Evolutionary conservation across 2,888 invertebrate species (phyloP).

Genomic region (Tachina fera): DNA sequence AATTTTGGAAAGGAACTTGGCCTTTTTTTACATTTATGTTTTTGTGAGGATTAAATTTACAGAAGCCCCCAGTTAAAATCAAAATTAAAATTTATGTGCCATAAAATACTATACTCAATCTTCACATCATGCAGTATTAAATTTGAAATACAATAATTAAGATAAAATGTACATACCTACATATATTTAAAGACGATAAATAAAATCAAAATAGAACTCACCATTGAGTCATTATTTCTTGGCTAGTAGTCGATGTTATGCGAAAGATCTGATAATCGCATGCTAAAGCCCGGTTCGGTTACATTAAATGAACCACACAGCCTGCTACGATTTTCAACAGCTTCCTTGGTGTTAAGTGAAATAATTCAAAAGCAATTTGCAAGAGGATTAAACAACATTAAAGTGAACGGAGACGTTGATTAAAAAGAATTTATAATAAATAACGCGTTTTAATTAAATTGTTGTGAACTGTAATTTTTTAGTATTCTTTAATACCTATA

Average conservation of each 20-base stretch:
- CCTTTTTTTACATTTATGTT: too few relatives aligned
- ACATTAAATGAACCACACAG: conserved; percentile 46
- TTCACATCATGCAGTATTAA: conserved; percentile 12
- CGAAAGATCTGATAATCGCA: conserved; percentile 28
- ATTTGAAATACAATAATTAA: conserved; percentile 30
- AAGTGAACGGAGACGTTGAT: conserved; percentile 11
- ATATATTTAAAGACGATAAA: conserved; percentile 5
- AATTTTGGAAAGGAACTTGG: too few relatives aligned
- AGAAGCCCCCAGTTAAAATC: conserved; percentile 38
- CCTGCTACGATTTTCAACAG: not conserved
- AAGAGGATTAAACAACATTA: not conserved
- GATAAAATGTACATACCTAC: conserved; percentile 36
- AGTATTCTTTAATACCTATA: not conserved
- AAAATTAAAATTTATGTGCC: conserved; percentile 40
- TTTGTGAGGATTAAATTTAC: conserved; percentile 17
- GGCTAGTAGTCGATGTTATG: not conserved
- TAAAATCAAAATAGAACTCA: conserved; percentile 41
- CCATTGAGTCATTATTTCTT: conserved; percentile 6
- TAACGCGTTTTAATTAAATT: conserved; percentile 38
- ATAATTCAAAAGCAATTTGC: conserved; percentile 25
- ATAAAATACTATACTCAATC: conserved; percentile 30
- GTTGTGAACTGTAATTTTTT: conserved; percentile 2
- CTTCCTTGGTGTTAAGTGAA: not conserved
- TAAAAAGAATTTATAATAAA: conserved; percentile 35
- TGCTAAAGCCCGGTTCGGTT: not conserved